A percentile compares a stretch with the other conserved stretches of the same genome.
Conservation (phyloP, 1,140 invertebrate species). For the Eurosta solidaginis region DNA sequence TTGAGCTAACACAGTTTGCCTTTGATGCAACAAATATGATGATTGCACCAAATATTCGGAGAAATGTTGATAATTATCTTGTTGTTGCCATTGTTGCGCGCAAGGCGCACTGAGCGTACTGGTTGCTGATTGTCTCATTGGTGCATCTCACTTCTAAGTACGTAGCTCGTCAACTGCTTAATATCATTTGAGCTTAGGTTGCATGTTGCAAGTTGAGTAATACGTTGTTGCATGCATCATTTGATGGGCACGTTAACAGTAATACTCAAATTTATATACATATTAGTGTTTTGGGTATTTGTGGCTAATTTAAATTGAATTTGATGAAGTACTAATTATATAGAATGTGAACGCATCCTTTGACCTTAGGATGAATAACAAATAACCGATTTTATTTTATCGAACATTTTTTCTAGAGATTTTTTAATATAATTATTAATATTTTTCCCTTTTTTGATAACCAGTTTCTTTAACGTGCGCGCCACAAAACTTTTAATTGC, state of each 20-base stretch:
- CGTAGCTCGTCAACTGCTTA: too few species aligned
- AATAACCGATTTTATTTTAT: too few species aligned
- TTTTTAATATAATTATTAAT: background rate
- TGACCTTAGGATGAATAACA: too few species aligned
- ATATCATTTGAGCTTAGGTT: background rate
- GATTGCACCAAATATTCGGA: too few species aligned
- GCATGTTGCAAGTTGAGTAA: background rate
- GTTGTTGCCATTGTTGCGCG: too few species aligned
- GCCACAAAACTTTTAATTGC: conserved; percentile 18
- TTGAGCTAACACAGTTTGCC: conserved; percentile 4
- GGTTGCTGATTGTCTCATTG: conserved; percentile 6
- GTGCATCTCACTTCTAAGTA: background rate
- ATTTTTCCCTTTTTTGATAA: conserved; percentile 2
- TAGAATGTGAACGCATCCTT: background rate
- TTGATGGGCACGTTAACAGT: background rate
- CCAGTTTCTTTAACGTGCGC: background rate
- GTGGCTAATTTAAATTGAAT: conserved; percentile 25
- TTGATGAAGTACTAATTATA: conserved; percentile 11
- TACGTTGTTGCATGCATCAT: conserved; percentile 11
- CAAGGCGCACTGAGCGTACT: too few species aligned
- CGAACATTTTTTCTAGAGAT: background rate
- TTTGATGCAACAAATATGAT: background rate
- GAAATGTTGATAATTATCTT: background rate
- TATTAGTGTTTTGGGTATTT: background rate
- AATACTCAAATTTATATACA: too few species aligned